Conservation (phyloP, 2,113 vertebrate genomes). For the Tachysurus vachellii region DNA sequence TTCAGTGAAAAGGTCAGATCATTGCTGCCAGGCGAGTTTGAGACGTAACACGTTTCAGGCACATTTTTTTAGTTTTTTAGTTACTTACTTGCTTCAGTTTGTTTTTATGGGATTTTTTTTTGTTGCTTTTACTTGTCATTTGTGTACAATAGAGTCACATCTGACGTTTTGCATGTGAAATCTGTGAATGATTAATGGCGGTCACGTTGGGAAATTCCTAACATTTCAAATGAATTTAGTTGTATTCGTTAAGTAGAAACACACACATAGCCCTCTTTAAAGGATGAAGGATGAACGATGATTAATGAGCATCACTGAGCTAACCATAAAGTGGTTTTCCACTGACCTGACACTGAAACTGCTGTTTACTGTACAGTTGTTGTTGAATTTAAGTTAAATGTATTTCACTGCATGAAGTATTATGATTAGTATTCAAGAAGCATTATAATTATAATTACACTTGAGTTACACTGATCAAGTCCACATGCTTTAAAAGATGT, state of each 20-base stretch:
- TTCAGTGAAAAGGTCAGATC: neutral
- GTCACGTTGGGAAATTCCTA: neutral
- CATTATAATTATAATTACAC: neutral
- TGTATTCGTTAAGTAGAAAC: too few relatives aligned
- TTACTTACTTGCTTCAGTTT: neutral
- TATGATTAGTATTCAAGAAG: neutral
- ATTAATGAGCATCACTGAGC: neutral
- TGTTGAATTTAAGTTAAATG: neutral
- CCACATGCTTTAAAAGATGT: neutral
- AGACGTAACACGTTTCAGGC: neutral
- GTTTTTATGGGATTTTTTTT: neutral
- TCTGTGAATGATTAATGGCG: neutral
- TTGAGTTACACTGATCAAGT: neutral
- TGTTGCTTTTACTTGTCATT: neutral
- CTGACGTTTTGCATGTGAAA: neutral
- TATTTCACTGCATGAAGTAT: neutral
- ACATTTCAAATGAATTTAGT: too few relatives aligned
- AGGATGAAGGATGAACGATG: neutral
- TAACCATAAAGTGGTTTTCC: conserved; percentile 8
- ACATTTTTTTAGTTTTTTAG: too few relatives aligned
- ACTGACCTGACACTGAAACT: neutral
- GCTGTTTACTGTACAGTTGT: neutral
- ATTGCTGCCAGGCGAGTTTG: neutral
- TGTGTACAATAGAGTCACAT: neutral
- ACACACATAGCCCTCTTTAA: too few relatives aligned